Percentiles rank a stretch among this genome's conserved stretches.
phyloP scores from a whole-genome alignment of 1,140 invertebrate genomes.

The Popillia japonica region DNA sequence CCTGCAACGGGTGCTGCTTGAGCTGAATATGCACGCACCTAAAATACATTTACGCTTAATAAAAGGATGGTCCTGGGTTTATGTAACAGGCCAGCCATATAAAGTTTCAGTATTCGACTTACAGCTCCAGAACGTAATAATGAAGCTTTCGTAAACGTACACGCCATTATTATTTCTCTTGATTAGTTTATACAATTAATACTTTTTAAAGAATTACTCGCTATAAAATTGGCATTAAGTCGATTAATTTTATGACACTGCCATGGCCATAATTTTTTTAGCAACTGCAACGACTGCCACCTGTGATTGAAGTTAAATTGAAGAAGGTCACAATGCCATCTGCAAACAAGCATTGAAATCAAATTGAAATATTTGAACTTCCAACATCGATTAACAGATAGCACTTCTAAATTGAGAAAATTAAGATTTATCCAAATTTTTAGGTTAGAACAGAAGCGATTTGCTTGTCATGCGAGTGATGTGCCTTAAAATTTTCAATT shows the following conservation, averaged over 20 bases:
- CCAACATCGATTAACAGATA: not conserved
- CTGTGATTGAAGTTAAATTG: not conserved
- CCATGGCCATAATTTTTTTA: not conserved
- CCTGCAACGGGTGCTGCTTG: constrained; percentile 62
- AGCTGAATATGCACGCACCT: constrained; percentile 59
- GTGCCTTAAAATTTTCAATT: not conserved
- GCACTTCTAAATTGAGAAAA: not conserved
- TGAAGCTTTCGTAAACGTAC: constrained; percentile 52
- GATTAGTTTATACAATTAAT: not conserved
- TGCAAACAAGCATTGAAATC: not conserved
- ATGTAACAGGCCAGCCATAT: constrained; percentile 49
- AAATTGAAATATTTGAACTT: not conserved
- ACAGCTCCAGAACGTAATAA: constrained; percentile 51
- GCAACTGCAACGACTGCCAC: not conserved
- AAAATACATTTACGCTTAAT: constrained; percentile 40
- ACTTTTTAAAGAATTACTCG: not conserved
- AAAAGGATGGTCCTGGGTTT: constrained; percentile 43
- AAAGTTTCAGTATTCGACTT: constrained; percentile 45
- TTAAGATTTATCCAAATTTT: no score
- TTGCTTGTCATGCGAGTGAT: not conserved
- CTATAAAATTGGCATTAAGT: not conserved
- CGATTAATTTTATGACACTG: not conserved
- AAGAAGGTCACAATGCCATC: not conserved
- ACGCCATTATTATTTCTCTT: constrained; percentile 49
- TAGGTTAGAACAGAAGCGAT: not conserved